Base-by-base conservation (phyloP, 2,113 vertebrate species). In the Cynopterus brachyotis region DNA sequence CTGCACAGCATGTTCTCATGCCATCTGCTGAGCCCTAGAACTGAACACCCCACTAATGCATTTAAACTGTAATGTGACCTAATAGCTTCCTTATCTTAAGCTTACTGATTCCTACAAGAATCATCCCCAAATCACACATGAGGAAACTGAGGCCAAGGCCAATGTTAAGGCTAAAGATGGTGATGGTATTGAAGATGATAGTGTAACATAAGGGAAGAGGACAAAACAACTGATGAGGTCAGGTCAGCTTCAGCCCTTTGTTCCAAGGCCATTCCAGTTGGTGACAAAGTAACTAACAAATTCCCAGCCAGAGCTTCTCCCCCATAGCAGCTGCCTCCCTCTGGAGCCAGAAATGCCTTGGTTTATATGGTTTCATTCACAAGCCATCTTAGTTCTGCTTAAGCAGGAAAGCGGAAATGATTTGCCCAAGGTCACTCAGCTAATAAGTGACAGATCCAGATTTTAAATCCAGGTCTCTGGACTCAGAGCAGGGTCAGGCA, bases 381-480 rank as follows among this genome's bases (percentile, higher is more conserved):
- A 66, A 24, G 66, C 45, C 22, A 10, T 45, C 55, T 67, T 78
- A 45, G 60, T 45, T 85, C 60, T 72, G 22, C 15, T 28, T n/a
- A 73, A 70, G 8, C 70, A 67, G 45, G 24, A 85, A 57, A 82
- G 59, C 83, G 28, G 69, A 87, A 47, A 80, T 59, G 73, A 89
- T 83, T 79, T 95, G 94, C n/a, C 73, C 30, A 88, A 91, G 87
- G 83, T 94, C 79, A 83, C 69, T 94, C 93, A 96, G 80, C 80
- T 87, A 75, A 57, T 78, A 89, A 89, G 73, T 47, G 64, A 79
- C 91, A 94, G 79, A 75, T 9, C 62, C 42, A 79, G 66, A 50
- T 40, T 95, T 85, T 47, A 91, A 45, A 81, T 89, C 32, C 42
- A 64, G 32, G 24, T 57, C 47, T 55, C n/a, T 30, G 53, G 57